Conservation (phyloP, 1,140 invertebrate species). For the Potamilus streckersoni region DNA sequence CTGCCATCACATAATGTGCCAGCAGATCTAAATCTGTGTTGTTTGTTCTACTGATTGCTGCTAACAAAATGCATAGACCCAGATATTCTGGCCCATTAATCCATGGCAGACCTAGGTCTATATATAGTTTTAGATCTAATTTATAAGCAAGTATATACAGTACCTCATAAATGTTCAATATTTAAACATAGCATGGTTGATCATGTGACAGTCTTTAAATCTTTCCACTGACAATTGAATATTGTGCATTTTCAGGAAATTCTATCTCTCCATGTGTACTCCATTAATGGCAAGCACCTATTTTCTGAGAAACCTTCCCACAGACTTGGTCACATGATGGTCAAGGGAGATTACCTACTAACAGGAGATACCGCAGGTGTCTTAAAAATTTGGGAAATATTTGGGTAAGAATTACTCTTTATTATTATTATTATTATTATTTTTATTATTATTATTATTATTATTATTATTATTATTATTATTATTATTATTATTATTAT, state of each 20-base stretch:
- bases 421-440: too few relatives aligned
- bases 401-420: slow-evolving; percentile 54
- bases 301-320: slow-evolving; percentile 69
- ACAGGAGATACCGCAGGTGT: slow-evolving; percentile 69
- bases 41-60: too few relatives aligned
- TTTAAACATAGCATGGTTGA: neutral
- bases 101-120: too few relatives aligned
- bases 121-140: neutral
- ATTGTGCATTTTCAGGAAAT: slow-evolving; percentile 46
- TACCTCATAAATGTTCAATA: neutral
- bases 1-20: too few relatives aligned
- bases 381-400: slow-evolving; percentile 68
- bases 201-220: too few relatives aligned
- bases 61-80: too few relatives aligned
- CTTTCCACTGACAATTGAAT: too few relatives aligned
- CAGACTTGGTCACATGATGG: slow-evolving; percentile 59
- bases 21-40: too few relatives aligned
- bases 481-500: too few relatives aligned
- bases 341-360: slow-evolving; percentile 59
- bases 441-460: too few relatives aligned
- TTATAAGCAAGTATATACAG: neutral
- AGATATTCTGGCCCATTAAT: too few relatives aligned
- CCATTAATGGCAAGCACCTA: slow-evolving; percentile 74
- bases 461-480: too few relatives aligned
- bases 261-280: slow-evolving; percentile 72